Evolutionary conservation across 1,140 invertebrate genomes (phyloP), one percentile per base, ranked within the genome.

Genomic region (Aplysia californica): DNA sequence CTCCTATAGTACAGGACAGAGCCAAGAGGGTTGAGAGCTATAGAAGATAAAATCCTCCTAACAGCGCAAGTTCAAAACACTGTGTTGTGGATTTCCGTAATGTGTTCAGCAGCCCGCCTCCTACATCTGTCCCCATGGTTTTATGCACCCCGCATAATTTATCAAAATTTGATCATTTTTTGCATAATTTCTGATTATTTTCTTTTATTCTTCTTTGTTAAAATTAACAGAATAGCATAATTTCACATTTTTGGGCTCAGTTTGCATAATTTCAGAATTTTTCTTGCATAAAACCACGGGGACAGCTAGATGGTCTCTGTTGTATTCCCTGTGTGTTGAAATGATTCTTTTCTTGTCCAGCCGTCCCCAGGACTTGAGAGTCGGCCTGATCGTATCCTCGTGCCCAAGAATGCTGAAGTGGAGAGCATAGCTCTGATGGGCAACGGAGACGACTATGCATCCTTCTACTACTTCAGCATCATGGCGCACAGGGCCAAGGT

Each of bases 371-470:
- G 85, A 10, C 76, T 82, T 15, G 79, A 82, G 58, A 87, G 84
- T 76, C 70, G 85, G 67, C 85, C 85, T 55, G 85, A 87, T 65
- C 77, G 85, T 59, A 86, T 85, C n/a, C 56, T 87, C 1, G 79
- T 83, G 0, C 75, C 68, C 23, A 74, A 73, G 29, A 71, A 76
- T 39, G 33, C 82, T 4, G 55, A 77, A 20, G 61, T 80, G 4
- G 21, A 64, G 39, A 29, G 59, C 5, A 59, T 59, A 15, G 31
- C 41, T 15, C 56, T 81, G 0, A 39, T 64, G 23, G 85, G 84
- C 10, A 66, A 83, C 77, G 83, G 83, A 59, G n/a, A 35, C 3
- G 39, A 39, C 10, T 87, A 87, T 75, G 84, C 74, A 59, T 41
- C 74, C 3, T 59, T 70, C 23, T 87, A 80, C 44, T 71, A 76